These are phyloP conservation scores for Ataeniobius toweri DNA, from an alignment of 2,797 vertebrate species.

Conservation along the genomic window DNA sequence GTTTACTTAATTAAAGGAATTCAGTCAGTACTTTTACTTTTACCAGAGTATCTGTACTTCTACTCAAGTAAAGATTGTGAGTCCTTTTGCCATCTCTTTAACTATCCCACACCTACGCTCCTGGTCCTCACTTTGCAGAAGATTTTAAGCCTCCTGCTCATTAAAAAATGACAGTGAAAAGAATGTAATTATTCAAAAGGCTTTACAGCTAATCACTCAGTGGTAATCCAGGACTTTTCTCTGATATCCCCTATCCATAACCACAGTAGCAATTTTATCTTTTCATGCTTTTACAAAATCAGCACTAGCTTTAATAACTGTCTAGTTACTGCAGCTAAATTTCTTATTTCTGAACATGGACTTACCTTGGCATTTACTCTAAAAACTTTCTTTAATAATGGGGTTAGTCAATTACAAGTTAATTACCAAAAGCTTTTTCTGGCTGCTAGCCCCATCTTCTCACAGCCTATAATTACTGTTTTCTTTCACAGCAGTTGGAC, in stretches of 20 bases:
- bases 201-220: constrained; percentile 45
- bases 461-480: constrained; percentile 52
- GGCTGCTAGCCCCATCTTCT: constrained; percentile 27
- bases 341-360: background rate
- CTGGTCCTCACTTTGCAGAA: constrained; percentile 40
- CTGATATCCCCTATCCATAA: constrained; percentile 31
- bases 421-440: constrained; percentile 51
- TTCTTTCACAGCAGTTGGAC: constrained; percentile 38
- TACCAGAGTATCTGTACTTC: too few relatives aligned
- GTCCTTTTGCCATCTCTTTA: too few relatives aligned
- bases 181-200: constrained; percentile 45
- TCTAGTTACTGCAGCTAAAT: background rate
- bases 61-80: too few relatives aligned
- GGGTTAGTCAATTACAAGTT: constrained; percentile 54
- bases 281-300: constrained; percentile 16
- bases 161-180: constrained; percentile 46
- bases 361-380: constrained; percentile 11
- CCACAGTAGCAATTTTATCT: constrained; percentile 6
- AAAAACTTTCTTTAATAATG: constrained; percentile 44
- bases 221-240: constrained; percentile 36
- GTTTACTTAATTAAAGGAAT: too few relatives aligned
- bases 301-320: constrained; percentile 24
- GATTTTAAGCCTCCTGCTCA: constrained; percentile 61
- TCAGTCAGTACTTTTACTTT: too few relatives aligned
- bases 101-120: background rate